Conservation (phyloP, 1,140 invertebrate genomes). For the Drosophila prosaltans region DNA sequence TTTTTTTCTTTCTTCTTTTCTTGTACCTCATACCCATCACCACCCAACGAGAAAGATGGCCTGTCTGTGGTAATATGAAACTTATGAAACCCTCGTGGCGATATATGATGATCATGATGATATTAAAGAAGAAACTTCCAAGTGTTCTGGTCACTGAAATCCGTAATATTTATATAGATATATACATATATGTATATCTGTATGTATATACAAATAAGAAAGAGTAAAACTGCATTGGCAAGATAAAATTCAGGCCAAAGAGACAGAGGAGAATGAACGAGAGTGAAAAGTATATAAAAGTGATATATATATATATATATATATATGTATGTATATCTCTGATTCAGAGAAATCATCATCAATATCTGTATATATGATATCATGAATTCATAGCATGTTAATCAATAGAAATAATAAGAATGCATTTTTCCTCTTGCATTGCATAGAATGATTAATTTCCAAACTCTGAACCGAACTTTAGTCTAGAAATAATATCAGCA, state of each 20-base stretch:
- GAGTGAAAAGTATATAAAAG: background rate
- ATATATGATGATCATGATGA: slow-evolving; percentile 12
- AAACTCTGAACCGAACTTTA: background rate
- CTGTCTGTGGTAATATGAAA: slow-evolving; percentile 43
- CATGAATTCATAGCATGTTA: slow-evolving; percentile 27
- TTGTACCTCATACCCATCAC: slow-evolving; percentile 15
- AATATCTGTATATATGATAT: slow-evolving; percentile 3
- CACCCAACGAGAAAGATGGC: slow-evolving; percentile 32
- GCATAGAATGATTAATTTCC: slow-evolving; percentile 32
- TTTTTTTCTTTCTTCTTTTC: too few species aligned
- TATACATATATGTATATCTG: background rate
- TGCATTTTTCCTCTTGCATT: slow-evolving; percentile 2
- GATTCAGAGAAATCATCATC: slow-evolving; percentile 11
- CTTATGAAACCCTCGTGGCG: background rate
- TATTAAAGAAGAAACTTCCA: background rate
- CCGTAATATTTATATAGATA: slow-evolving; percentile 26
- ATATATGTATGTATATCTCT: slow-evolving; percentile 14
- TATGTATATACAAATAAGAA: background rate
- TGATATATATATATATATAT: background rate
- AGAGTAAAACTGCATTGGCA: slow-evolving; percentile 51
- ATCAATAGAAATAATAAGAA: slow-evolving; percentile 21
- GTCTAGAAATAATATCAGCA: slow-evolving; percentile 5
- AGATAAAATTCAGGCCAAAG: slow-evolving; percentile 52
- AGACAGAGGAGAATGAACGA: background rate
- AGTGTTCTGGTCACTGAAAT: slow-evolving; percentile 25